Percentiles rank a stretch among this genome's conserved stretches.
These are phyloP conservation scores for Microcebus ravelobensis DNA, from an alignment of 2,113 vertebrate genomes.

Conservation along the genomic window DNA sequence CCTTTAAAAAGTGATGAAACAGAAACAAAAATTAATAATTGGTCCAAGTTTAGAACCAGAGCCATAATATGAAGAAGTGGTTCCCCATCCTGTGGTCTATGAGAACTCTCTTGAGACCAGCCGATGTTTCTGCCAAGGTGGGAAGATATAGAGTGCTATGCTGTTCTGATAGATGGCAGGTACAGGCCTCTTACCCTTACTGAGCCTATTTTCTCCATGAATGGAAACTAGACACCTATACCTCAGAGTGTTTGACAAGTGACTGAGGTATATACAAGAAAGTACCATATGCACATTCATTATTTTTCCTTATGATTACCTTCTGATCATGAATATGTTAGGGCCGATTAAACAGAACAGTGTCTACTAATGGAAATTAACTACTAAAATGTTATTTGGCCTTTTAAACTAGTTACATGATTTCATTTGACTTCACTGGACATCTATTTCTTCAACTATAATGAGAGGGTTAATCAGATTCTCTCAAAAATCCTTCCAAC, in stretches of 20 bases:
- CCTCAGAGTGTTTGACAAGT: neutral
- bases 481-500: conserved; percentile 37
- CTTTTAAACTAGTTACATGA: conserved; percentile 45
- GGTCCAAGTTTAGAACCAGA: neutral
- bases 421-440: conserved; percentile 39
- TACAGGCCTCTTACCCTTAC: neutral
- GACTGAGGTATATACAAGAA: neutral
- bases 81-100: neutral
- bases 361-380: conserved; percentile 46
- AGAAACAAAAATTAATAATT: conserved; percentile 1
- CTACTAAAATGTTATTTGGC: conserved; percentile 11
- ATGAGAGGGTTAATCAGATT: conserved; percentile 62
- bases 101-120: neutral
- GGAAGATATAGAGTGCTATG: neutral
- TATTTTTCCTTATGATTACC: neutral
- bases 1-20: neutral
- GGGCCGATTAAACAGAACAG: neutral
- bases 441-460: conserved; percentile 47
- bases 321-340: neutral
- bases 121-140: neutral
- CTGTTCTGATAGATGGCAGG: neutral
- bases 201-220: neutral
- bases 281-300: neutral
- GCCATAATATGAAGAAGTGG: neutral
- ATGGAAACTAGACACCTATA: neutral